Evolutionary conservation across 1,140 invertebrate genomes (phyloP).

Genomic region (Aphelenchoides besseyi): DNA sequence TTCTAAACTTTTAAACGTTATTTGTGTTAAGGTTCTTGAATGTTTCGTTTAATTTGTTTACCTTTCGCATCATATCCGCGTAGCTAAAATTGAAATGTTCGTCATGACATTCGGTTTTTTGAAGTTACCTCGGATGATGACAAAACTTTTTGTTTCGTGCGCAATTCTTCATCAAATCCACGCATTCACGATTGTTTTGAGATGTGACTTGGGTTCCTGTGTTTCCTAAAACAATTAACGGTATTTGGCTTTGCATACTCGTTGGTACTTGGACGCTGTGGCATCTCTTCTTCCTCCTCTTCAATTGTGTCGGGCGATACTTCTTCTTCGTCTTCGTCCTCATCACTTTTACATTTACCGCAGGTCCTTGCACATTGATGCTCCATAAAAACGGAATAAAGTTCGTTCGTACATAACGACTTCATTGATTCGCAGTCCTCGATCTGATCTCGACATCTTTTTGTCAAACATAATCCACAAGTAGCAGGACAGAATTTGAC

Average conservation of each 20-base stretch:
- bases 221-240: conserved; percentile 10
- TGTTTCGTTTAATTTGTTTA: no score
- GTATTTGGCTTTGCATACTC: no score
- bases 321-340: conserved; percentile 33
- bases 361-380: conserved; percentile 46
- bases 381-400: conserved; percentile 51
- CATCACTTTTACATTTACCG: conserved; percentile 45
- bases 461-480: conserved; percentile 48
- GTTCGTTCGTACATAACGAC: conserved; percentile 45
- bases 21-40: no score
- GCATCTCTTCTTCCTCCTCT: conserved; percentile 20
- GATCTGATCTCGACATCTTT: conserved; percentile 44
- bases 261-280: background rate
- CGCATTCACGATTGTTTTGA: conserved; percentile 9
- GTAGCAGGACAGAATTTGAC: conserved; percentile 54
- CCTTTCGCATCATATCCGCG: conserved; percentile 49
- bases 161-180: conserved; percentile 52
- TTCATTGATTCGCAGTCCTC: conserved; percentile 51
- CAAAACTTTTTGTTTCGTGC: conserved; percentile 47
- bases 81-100: no score
- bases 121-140: conserved; percentile 45
- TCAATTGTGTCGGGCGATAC: conserved; percentile 3
- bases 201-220: conserved; percentile 2
- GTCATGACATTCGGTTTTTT: no score
- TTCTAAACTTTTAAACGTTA: no score